Base-by-base conservation (phyloP, 2,888 invertebrate genomes). In the Apamea crenata region DNA sequence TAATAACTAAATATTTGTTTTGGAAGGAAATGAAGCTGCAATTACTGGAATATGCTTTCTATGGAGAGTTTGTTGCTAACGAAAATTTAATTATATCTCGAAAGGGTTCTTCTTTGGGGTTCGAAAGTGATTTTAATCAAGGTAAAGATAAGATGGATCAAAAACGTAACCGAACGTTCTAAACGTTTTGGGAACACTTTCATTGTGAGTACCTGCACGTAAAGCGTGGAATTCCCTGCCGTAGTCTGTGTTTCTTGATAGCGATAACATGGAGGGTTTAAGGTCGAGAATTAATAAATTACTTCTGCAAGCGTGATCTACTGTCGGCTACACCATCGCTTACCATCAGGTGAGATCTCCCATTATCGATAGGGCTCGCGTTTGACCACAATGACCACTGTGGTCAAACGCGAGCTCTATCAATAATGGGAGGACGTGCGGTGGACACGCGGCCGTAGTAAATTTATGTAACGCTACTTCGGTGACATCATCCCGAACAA, bases 1-100 rank as follows among this genome's bases (percentile, higher is more conserved):
- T 53, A 50, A 61, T 8, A 32, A 69, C 12, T 40, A 75, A 70
- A 44, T 59, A 59, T 77, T 70, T 81, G n/a, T 44, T 70, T 83
- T 59, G 40, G 59, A 70, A 50, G 50, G 18, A 40, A 70, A 59
- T 29, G 32, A 40, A 40, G 16, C 32, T 44, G 21, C 47, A 65
- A 32, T 76, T 18, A 29, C n/a, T 16, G 36, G 25, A 40, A 47
- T 50, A 32, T 32, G 25, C 16, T 25, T 12, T 71, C 8, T 36
- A 18, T 1, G 12, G 18, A 1, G 6, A 53, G 12, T 21, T 36
- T 36, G 12, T 36, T 2, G 18, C 4, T 61, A 12, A 25, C 0
- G 0, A 1, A 76, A n/a, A 6, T 61, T 14, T 21, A 36, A 25
- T 32, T 25, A 25, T 53, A 32, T 53, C 10, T 18, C 1, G 21